Evolutionary conservation across 1,140 invertebrate species (phyloP).

Genomic region (Conus ventricosus): DNA sequence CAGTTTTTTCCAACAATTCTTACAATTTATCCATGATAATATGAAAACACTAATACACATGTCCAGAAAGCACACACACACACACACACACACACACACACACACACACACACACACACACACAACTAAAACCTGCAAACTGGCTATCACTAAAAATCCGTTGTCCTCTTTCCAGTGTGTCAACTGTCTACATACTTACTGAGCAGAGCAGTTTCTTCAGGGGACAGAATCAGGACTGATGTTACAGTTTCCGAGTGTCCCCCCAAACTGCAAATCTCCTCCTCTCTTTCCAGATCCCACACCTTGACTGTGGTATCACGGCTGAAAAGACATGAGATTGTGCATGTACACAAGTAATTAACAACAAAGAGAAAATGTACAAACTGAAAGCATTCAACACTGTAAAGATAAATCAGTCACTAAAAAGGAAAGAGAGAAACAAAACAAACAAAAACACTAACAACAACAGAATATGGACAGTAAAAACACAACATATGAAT

Average conservation of each 20-base stretch:
- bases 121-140: not conserved
- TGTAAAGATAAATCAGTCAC: no score
- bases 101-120: not conserved
- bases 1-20: no score
- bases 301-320: constrained; percentile 69
- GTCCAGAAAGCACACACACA: not conserved
- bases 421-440: no score
- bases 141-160: no score
- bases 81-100: not conserved
- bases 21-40: no score
- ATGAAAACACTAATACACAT: no score
- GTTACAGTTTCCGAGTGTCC: constrained; percentile 65
- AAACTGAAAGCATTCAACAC: not conserved
- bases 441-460: no score
- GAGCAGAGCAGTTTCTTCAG: constrained; percentile 36
- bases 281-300: constrained; percentile 56
- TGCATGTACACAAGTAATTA: not conserved
- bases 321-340: constrained; percentile 47
- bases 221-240: constrained; percentile 53
- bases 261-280: constrained; percentile 57
- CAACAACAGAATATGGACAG: no score
- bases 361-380: constrained; percentile 19
- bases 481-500: no score
- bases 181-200: constrained; percentile 23
- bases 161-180: no score